Evolutionary conservation across 2,888 invertebrate genomes (phyloP), one percentile per base, ranked within the genome.

Genomic region (Cylloceria caligata): DNA sequence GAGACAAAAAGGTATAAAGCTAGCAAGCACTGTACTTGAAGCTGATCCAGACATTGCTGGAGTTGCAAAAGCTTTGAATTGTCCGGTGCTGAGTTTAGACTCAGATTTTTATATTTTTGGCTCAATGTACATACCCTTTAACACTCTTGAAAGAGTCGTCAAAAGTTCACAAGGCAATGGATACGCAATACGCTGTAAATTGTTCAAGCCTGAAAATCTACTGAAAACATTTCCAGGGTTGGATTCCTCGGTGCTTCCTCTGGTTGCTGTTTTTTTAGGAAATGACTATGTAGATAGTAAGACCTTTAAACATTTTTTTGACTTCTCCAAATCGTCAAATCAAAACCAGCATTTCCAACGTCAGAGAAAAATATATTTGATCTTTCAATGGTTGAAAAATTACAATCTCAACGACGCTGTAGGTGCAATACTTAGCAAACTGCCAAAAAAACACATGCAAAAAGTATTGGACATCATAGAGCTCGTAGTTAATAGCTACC

Each of bases 81-180:
- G 98, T 88, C 98, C 98, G 0, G 96, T 99, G 1, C 91, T 99
- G 3, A 98, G 98, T 89, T 97, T 96, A 87, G 99, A 99, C 93
- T 98, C 98, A 0, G 99, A 99, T 93, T 99, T 98, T 93, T 98
- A 96, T 89, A 96, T 99, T 84, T 97, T 96, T 92, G 96, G 97
- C 93, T 95, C 97, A 0, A 93, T 94, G 1, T 98, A 97, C 87
- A 96, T 99, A 84, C 97, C 97, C 0, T 95, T 97, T 84, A 94
- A 95, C 36, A 95, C 95, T 27, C 89, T 97, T 11, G 94, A 95
- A 3, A 94, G 94, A 52, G 60, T 88, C 13, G 57, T 79, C n/a
- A 89, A 86, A 78, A 77, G 86, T 84, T 34, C 84, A 30, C 80
- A 78, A 65, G 85, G 85, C 47, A 67, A 84, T 27, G 89, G 90